Evolutionary conservation across 1,140 invertebrate genomes (phyloP).

Genomic region (Platyura marginata): DNA sequence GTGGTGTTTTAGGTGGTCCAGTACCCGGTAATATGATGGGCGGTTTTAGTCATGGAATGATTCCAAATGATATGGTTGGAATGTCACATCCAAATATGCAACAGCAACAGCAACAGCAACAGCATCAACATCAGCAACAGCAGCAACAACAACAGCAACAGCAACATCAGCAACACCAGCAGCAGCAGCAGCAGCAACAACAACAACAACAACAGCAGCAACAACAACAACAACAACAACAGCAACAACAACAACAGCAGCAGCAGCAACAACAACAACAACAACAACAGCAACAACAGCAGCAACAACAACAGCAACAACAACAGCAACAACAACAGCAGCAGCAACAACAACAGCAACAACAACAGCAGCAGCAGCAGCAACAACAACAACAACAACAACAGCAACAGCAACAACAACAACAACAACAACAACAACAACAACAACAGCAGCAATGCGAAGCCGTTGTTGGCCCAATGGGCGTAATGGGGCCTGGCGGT

Average conservation of each 20-base stretch:
- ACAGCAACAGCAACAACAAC: slow-evolving; percentile 13
- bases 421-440: slow-evolving; percentile 12
- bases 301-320: slow-evolving; percentile 14
- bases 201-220: slow-evolving; percentile 11
- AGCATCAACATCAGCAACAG: slow-evolving; percentile 13
- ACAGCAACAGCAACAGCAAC: slow-evolving; percentile 11
- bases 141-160: slow-evolving; percentile 10
- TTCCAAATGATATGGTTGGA: slow-evolving; percentile 3
- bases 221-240: slow-evolving; percentile 13
- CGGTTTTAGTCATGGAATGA: slow-evolving; percentile 28
- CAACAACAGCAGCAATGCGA: slow-evolving; percentile 10
- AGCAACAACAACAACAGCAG: slow-evolving; percentile 10
- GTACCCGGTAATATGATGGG: slow-evolving; percentile 18
- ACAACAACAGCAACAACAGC: slow-evolving; percentile 13
- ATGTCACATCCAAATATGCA: slow-evolving; percentile 12
- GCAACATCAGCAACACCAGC: slow-evolving; percentile 11
- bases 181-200: slow-evolving; percentile 8
- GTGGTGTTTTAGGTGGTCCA: neutral
- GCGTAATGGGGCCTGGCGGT: neutral
- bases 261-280: slow-evolving; percentile 7
- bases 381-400: slow-evolving; percentile 8
- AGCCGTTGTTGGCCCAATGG: slow-evolving; percentile 1
- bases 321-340: slow-evolving; percentile 8
- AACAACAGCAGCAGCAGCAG: slow-evolving; percentile 13
- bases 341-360: slow-evolving; percentile 7